phyloP scores from a whole-genome alignment of 2,113 vertebrate species.

The Eulemur rufifrons region DNA sequence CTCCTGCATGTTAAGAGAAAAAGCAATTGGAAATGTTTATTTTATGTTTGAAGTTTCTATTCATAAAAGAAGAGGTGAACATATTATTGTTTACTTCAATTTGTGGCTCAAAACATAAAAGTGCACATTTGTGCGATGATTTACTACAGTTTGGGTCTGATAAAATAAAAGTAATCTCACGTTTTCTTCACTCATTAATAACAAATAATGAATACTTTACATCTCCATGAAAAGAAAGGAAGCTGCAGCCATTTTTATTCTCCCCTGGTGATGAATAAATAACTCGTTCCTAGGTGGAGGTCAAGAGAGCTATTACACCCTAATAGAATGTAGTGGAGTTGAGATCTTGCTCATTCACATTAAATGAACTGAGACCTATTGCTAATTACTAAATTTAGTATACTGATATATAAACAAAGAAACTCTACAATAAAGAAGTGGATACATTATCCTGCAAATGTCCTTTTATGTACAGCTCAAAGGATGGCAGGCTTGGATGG shows the following conservation, averaged over 20 bases:
- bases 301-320: conserved; percentile 36
- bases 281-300: neutral
- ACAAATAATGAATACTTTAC: conserved; percentile 2
- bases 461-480: conserved; percentile 10
- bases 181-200: conserved; percentile 50
- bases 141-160: conserved; percentile 37
- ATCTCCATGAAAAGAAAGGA: neutral
- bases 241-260: neutral
- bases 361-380: conserved; percentile 58
- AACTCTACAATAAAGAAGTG: neutral
- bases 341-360: conserved; percentile 25
- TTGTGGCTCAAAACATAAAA: conserved; percentile 40
- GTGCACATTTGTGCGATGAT: conserved; percentile 12
- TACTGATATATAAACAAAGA: conserved; percentile 43
- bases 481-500: neutral
- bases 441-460: neutral
- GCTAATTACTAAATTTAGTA: conserved; percentile 61
- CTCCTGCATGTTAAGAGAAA: conserved; percentile 32
- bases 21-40: conserved; percentile 72
- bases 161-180: conserved; percentile 41
- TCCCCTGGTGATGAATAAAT: neutral
- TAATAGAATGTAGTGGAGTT: neutral
- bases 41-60: conserved; percentile 71
- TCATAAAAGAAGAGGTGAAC: conserved; percentile 58
- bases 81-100: conserved; percentile 68